Percentiles rank a stretch among this genome's conserved stretches.
Conservation (phyloP, 2,113 vertebrate species). For the Pangasianodon hypophthalmus region DNA sequence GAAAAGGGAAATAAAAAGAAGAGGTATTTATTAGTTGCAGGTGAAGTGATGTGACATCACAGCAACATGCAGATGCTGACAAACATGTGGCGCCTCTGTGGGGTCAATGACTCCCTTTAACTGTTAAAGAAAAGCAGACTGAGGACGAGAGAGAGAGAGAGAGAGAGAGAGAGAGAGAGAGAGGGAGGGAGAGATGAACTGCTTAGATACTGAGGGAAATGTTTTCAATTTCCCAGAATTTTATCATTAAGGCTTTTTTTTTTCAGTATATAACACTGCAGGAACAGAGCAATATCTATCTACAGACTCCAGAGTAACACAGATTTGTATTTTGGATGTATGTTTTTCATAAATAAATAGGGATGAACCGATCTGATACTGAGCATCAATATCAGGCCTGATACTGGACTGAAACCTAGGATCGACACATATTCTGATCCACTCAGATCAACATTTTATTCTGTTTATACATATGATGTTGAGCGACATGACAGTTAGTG, state of each 20-base stretch:
- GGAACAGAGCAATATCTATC: not conserved
- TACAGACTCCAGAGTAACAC: not conserved
- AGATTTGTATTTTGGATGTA: not conserved
- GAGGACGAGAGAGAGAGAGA: constrained; percentile 48
- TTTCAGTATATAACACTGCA: not conserved
- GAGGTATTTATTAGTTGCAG: not conserved
- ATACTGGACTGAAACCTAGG: not conserved
- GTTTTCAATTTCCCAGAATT: not conserved
- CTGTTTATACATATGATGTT: not conserved
- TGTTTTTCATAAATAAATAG: not conserved
- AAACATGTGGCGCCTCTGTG: not conserved
- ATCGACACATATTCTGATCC: not conserved
- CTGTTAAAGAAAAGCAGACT: constrained; percentile 34
- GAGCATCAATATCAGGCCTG: not conserved
- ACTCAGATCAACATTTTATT: not conserved
- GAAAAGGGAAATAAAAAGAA: not conserved
- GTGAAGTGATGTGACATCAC: not conserved
- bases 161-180: constrained; percentile 59
- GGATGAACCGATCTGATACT: not conserved
- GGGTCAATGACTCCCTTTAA: constrained; percentile 35
- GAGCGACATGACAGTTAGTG: not conserved
- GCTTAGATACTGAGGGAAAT: not conserved
- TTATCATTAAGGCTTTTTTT: not conserved
- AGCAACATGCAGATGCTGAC: constrained; percentile 31
- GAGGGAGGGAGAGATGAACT: constrained; percentile 32